Percentiles rank a stretch among this genome's conserved stretches.
These are phyloP conservation scores for Malurus splendens DNA, from an alignment of 2,797 vertebrate genomes.

Conservation along the genomic window DNA sequence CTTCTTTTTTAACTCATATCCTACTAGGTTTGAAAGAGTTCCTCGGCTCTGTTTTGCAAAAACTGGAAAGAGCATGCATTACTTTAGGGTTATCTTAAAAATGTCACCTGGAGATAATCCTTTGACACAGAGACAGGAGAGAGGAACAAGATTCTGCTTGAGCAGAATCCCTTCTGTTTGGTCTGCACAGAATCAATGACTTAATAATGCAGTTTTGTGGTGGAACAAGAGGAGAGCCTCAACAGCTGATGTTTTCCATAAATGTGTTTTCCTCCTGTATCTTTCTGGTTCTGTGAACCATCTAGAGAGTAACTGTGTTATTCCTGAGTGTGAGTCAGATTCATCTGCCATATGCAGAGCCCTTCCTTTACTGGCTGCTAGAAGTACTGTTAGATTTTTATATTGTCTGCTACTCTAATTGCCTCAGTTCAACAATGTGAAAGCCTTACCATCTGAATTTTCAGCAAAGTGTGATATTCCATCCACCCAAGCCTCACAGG, in stretches of 20 bases:
- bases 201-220: background rate
- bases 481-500: conserved; percentile 84
- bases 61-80: background rate
- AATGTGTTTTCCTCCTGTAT: background rate
- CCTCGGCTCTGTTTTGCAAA: background rate
- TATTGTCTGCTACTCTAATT: background rate
- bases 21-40: background rate
- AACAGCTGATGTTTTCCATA: background rate
- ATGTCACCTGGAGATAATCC: background rate
- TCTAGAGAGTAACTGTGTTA: background rate
- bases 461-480: conserved; percentile 71
- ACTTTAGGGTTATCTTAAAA: background rate
- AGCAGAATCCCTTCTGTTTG: background rate
- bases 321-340: background rate
- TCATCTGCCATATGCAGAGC: background rate
- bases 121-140: background rate
- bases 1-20: background rate
- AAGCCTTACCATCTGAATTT: conserved; percentile 76
- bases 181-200: background rate
- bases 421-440: background rate
- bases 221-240: background rate
- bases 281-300: background rate
- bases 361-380: background rate
- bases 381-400: background rate
- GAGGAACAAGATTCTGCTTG: background rate